Evolutionary conservation across 2,797 vertebrate genomes (phyloP).

Genomic region (Pseudochaenichthys georgianus): DNA sequence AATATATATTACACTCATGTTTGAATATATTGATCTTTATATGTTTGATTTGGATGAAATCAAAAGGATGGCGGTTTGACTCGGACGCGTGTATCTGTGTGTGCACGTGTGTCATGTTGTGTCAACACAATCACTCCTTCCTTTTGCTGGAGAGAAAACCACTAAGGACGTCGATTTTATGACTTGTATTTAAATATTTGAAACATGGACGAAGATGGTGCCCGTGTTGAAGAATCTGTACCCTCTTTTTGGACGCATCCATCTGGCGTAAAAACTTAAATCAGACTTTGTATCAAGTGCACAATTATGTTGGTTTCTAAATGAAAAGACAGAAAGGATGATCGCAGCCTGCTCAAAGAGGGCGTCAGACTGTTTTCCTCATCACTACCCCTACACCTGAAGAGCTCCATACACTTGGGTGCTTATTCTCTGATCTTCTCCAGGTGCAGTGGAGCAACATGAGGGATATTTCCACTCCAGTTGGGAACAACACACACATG

Average conservation of each 20-base stretch:
- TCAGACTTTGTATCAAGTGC: constrained; percentile 55
- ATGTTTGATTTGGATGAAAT: constrained; percentile 53
- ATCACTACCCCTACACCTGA: constrained; percentile 1
- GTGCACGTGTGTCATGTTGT: constrained; percentile 28
- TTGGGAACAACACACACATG: constrained; percentile 32
- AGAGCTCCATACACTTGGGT: neutral
- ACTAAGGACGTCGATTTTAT: constrained; percentile 31
- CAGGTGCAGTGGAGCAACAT: constrained; percentile 47
- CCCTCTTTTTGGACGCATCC: constrained; percentile 2
- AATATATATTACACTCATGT: constrained; percentile 72
- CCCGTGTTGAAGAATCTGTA: constrained; percentile 11
- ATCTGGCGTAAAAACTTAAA: constrained; percentile 5
- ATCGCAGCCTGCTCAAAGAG: constrained; percentile 8
- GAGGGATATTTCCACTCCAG: constrained; percentile 45
- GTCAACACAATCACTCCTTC: constrained; percentile 39
- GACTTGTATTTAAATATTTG: constrained; percentile 28
- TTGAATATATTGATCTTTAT: constrained; percentile 72
- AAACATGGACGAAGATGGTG: constrained; percentile 7
- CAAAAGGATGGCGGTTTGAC: constrained; percentile 11
- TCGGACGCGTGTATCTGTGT: constrained; percentile 19
- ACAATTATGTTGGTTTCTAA: constrained; percentile 33
- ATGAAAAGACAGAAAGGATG: constrained; percentile 14
- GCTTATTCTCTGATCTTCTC: constrained; percentile 28
- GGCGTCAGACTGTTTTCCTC: neutral
- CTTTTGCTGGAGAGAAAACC: constrained; percentile 34